Evolutionary conservation across 2,888 invertebrate species (phyloP).

Genomic region (Pollenia angustigena): DNA sequence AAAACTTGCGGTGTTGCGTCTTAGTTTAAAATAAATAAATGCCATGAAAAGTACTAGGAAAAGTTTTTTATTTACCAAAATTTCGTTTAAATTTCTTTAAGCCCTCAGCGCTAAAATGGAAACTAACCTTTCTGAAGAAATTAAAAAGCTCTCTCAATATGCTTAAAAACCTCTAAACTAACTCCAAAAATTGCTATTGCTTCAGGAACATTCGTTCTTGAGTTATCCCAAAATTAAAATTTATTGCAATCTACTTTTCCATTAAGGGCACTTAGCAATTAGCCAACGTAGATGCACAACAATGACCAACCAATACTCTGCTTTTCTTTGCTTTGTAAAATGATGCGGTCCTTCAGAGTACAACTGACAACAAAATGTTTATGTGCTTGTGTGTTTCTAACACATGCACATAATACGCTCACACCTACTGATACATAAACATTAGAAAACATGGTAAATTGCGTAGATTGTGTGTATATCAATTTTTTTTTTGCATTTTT

Average conservation of each 20-base stretch:
- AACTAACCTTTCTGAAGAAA: too few relatives aligned
- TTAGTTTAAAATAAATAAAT: too few relatives aligned
- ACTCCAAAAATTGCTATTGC: background rate
- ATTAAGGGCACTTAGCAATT: slow-evolving; percentile 52
- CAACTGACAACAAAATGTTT: background rate
- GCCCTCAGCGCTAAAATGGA: too few relatives aligned
- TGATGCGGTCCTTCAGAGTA: slow-evolving; percentile 25
- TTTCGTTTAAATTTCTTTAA: too few relatives aligned
- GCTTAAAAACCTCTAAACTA: too few relatives aligned
- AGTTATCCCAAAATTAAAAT: slow-evolving; percentile 23
- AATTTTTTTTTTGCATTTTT: slow-evolving; percentile 10
- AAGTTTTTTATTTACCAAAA: too few relatives aligned
- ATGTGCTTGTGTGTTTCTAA: slow-evolving; percentile 4
- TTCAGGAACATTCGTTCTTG: background rate
- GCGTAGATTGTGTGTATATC: slow-evolving; percentile 35
- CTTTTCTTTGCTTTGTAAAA: slow-evolving; percentile 31
- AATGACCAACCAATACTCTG: slow-evolving; percentile 38
- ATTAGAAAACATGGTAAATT: slow-evolving; percentile 50
- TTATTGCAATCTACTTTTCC: slow-evolving; percentile 16
- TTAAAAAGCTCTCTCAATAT: too few relatives aligned
- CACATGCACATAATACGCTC: background rate
- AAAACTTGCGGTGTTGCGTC: too few relatives aligned
- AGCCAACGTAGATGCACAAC: slow-evolving; percentile 23
- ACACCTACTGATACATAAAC: background rate
- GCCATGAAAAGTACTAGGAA: too few relatives aligned